phyloP scores from a whole-genome alignment of 2,797 vertebrate species.

The Cossypha heuglini region DNA sequence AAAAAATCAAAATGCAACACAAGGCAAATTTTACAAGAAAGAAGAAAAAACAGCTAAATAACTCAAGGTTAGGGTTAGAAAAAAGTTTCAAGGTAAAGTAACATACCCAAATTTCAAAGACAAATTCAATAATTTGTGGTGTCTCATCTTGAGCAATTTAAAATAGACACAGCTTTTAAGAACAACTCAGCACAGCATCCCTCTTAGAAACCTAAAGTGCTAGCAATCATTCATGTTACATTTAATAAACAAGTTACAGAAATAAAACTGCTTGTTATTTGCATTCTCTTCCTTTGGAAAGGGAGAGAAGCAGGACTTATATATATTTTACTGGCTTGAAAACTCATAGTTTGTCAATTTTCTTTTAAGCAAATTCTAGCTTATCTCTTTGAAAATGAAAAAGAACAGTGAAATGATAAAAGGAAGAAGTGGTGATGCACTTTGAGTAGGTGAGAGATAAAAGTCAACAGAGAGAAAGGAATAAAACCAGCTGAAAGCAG shows the following conservation, averaged over 20 bases:
- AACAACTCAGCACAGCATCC: neutral
- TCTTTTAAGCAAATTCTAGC: neutral
- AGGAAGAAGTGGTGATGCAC: neutral
- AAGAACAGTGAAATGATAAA: neutral
- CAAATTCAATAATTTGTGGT: neutral
- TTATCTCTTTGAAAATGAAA: constrained; percentile 11
- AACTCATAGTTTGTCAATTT: neutral
- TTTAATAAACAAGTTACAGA: neutral
- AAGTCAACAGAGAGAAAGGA: neutral
- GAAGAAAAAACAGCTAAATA: neutral
- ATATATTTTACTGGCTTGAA: constrained; percentile 3
- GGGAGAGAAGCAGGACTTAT: neutral
- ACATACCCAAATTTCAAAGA: neutral
- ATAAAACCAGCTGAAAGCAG: neutral
- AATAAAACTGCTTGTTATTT: neutral
- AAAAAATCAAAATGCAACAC: neutral
- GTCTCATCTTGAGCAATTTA: neutral
- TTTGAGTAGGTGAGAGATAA: neutral
- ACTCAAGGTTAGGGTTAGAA: neutral
- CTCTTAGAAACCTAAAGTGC: neutral
- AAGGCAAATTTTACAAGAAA: neutral
- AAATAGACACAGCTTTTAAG: neutral
- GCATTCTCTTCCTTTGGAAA: neutral
- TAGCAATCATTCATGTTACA: neutral
- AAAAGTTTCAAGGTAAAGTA: neutral